phyloP scores from a whole-genome alignment of 1,140 invertebrate species.

The Orius insidiosus region DNA sequence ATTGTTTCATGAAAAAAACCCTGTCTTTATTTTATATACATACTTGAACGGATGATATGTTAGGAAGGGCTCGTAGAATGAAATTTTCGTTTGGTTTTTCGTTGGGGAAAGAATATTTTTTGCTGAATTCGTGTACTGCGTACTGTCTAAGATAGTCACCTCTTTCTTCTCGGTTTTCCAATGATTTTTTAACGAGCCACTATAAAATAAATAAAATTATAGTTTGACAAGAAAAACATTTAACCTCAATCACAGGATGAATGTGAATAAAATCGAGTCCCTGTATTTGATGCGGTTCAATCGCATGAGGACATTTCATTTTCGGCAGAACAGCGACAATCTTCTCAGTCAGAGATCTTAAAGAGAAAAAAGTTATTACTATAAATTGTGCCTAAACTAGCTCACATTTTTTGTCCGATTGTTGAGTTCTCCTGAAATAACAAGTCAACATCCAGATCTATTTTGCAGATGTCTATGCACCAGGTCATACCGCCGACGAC shows the following conservation, averaged over 20 bases:
- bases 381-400: conserved; percentile 10
- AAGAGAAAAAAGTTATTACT: conserved; percentile 21
- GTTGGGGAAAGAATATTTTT: conserved; percentile 35
- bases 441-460: conserved; percentile 89
- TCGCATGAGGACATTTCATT: conserved; percentile 82
- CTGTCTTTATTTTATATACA: neutral
- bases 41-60: conserved; percentile 33
- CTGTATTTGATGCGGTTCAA: conserved; percentile 97
- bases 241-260: conserved; percentile 76
- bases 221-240: conserved; percentile 14
- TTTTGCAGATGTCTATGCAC: conserved; percentile 91
- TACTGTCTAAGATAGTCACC: conserved; percentile 57
- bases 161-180: conserved; percentile 61
- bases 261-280: conserved; percentile 92
- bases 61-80: conserved; percentile 28
- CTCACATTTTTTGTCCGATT: conserved; percentile 95
- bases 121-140: conserved; percentile 72
- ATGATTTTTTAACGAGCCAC: conserved; percentile 88
- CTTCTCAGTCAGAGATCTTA: conserved; percentile 79
- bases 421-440: conserved; percentile 91
- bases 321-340: conserved; percentile 78
- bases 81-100: conserved; percentile 15
- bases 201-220: too few species aligned
- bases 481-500: conserved; percentile 90
- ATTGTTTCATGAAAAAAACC: neutral